Evolutionary conservation across 2,888 invertebrate species (phyloP).

Genomic region (Hofmannophila pseudospretella): DNA sequence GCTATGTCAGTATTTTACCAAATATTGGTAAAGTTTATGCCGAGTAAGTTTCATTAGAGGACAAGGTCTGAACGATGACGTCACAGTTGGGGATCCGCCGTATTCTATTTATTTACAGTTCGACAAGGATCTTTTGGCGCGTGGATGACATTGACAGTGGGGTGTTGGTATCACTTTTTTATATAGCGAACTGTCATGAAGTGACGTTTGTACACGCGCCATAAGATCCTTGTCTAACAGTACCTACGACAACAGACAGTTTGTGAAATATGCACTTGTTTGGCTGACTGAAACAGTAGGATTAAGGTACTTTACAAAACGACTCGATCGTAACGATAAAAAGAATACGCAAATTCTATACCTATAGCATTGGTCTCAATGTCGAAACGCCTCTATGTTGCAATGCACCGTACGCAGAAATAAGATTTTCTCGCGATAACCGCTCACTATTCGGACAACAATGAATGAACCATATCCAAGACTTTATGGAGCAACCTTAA

Average conservation of each 20-base stretch:
- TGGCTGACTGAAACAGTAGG: too few relatives aligned
- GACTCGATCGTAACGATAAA: too few relatives aligned
- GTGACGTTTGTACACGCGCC: too few relatives aligned
- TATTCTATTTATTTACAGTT: slow-evolving; percentile 15
- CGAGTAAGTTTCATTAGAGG: slow-evolving; percentile 9
- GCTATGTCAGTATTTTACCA: slow-evolving; percentile 13
- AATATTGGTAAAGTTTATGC: slow-evolving; percentile 7
- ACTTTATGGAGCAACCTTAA: slow-evolving; percentile 13
- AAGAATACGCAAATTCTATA: too few relatives aligned
- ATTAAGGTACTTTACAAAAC: too few relatives aligned
- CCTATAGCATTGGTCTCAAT: neutral
- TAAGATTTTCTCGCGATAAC: slow-evolving; percentile 15
- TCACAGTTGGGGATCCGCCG: slow-evolving; percentile 13
- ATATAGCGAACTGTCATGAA: too few relatives aligned
- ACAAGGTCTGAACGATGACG: slow-evolving; percentile 17
- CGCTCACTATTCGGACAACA: slow-evolving; percentile 11
- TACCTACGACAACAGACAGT: slow-evolving; percentile 27
- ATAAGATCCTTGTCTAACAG: too few relatives aligned
- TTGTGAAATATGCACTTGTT: neutral
- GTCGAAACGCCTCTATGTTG: neutral
- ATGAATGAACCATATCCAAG: slow-evolving; percentile 8
- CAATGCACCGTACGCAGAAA: neutral
- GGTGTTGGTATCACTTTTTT: too few relatives aligned
- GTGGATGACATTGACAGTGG: too few relatives aligned
- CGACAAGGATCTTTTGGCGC: too few relatives aligned